A percentile compares a stretch with the other conserved stretches of the same genome.
phyloP scores from a whole-genome alignment of 1,140 invertebrate genomes.

The Glossosoma conforme region DNA sequence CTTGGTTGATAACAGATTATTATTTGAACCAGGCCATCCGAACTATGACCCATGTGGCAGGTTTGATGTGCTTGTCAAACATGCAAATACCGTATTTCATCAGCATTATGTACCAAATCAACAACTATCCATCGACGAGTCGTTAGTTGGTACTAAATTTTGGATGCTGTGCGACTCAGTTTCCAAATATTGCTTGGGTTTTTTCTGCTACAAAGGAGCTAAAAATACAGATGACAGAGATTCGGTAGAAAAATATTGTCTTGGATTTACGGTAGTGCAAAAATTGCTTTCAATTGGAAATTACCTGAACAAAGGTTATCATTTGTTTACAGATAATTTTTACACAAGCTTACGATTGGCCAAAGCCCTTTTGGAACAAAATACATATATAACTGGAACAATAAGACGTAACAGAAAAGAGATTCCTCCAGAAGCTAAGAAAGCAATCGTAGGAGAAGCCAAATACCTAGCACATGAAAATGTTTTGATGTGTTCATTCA shows the following conservation, averaged over 20 bases:
- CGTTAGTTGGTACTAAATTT: slow-evolving; percentile 21
- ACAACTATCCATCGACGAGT: slow-evolving; percentile 9
- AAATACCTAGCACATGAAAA: slow-evolving; percentile 18
- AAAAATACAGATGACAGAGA: slow-evolving; percentile 20
- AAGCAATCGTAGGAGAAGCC: slow-evolving; percentile 19
- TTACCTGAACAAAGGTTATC: slow-evolving; percentile 34
- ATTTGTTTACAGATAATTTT: slow-evolving; percentile 31
- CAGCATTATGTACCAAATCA: slow-evolving; percentile 10
- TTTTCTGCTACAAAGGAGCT: slow-evolving; percentile 28
- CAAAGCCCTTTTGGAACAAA: slow-evolving; percentile 19
- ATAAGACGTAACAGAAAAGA: too few species aligned
- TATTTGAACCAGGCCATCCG: slow-evolving; percentile 20
- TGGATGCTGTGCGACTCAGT: slow-evolving; percentile 26
- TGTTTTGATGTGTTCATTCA: slow-evolving; percentile 23
- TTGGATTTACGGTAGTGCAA: slow-evolving; percentile 27
- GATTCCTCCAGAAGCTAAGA: slow-evolving; percentile 18
- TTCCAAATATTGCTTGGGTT: slow-evolving; percentile 21
- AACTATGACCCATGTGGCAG: slow-evolving; percentile 32
- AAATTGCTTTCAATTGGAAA: slow-evolving; percentile 32
- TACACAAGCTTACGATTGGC: slow-evolving; percentile 27
- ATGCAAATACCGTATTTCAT: slow-evolving; percentile 9
- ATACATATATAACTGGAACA: slow-evolving; percentile 27
- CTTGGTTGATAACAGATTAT: slow-evolving; percentile 21
- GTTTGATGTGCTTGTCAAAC: slow-evolving; percentile 29
- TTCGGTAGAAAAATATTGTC: slow-evolving; percentile 29